Evolutionary conservation across 2,113 vertebrate species (phyloP).

Genomic region (Progne subis): DNA sequence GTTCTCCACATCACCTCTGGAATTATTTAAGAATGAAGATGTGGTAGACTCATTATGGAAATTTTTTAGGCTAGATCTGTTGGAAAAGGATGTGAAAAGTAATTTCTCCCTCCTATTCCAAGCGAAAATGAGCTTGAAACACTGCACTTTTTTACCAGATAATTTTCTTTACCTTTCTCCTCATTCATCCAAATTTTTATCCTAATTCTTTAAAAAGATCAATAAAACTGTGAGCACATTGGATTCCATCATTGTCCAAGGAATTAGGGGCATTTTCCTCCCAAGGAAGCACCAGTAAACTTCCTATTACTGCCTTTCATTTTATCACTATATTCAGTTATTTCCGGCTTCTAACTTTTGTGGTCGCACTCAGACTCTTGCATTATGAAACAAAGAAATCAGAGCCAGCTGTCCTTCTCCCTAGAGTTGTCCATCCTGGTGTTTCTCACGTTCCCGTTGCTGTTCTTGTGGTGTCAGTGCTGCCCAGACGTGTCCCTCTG

Average conservation of each 20-base stretch:
- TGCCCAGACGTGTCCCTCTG: background rate
- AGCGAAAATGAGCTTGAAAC: background rate
- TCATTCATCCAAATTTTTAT: background rate
- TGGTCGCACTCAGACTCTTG: background rate
- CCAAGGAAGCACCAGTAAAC: background rate
- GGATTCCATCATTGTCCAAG: background rate
- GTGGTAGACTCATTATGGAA: background rate
- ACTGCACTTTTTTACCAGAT: background rate
- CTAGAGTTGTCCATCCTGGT: accelerated
- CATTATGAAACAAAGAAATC: background rate
- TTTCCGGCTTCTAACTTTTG: background rate
- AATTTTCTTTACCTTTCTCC: background rate
- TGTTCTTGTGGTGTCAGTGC: accelerated
- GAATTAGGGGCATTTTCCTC: background rate
- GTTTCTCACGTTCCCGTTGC: background rate
- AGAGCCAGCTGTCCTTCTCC: background rate
- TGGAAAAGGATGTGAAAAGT: background rate
- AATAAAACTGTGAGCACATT: background rate
- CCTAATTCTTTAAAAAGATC: background rate
- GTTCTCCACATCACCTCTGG: background rate
- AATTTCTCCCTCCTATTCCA: background rate
- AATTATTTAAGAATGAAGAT: background rate
- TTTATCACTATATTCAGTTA: background rate
- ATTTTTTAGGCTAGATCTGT: background rate
- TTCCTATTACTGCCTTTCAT: background rate